A percentile compares a stretch with the other conserved stretches of the same genome.
phyloP scores from a whole-genome alignment of 2,113 vertebrate genomes.

The Accipiter cooperii region DNA sequence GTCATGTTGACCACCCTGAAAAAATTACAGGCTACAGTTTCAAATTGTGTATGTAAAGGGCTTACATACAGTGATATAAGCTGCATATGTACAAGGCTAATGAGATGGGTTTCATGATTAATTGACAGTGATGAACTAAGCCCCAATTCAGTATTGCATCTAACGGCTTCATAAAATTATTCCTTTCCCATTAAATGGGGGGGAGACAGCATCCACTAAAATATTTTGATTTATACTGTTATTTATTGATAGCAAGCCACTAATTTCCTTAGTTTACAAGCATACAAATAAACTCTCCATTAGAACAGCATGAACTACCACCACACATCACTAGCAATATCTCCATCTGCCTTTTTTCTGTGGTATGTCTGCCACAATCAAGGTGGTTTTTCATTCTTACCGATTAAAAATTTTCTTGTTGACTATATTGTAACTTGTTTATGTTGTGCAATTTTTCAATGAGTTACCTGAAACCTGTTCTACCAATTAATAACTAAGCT shows the following conservation, averaged over 20 bases:
- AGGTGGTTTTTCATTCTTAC: not conserved
- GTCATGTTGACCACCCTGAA: not conserved
- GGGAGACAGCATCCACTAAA: not conserved
- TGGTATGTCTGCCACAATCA: not conserved
- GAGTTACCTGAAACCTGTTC: not conserved
- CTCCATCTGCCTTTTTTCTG: not conserved
- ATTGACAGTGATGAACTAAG: not conserved
- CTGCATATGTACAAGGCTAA: not conserved
- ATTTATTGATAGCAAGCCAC: not conserved
- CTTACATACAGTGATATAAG: not conserved
- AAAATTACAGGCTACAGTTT: not conserved
- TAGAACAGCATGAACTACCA: not conserved
- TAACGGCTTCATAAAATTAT: not conserved
- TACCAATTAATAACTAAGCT: not conserved
- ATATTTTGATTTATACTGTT: not conserved
- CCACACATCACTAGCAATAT: not conserved
- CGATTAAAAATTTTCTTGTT: not conserved
- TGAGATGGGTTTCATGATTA: not conserved
- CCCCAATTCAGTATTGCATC: not conserved
- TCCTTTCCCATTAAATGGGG: not conserved
- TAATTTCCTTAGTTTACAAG: not conserved
- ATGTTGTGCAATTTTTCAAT: not conserved
- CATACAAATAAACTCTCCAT: not conserved
- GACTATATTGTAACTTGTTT: not conserved
- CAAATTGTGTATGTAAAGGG: not conserved